Evolutionary conservation across 2,113 vertebrate genomes (phyloP).

Genomic region (Mesoclemmys tuberculata): DNA sequence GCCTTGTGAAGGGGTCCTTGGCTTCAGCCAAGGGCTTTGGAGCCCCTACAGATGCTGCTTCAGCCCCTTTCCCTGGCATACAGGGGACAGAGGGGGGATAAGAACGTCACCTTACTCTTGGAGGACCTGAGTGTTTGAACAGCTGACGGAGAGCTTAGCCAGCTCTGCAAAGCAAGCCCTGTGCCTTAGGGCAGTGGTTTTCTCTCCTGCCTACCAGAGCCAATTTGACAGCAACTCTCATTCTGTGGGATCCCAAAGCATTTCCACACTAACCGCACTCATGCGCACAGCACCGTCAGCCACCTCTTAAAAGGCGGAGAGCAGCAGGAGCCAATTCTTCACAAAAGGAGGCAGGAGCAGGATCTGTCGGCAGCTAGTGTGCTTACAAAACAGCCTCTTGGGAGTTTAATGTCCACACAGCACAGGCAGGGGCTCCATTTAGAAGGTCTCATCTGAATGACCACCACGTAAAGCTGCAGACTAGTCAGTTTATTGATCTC

Average conservation of each 20-base stretch:
- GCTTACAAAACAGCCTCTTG: background rate
- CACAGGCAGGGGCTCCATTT: background rate
- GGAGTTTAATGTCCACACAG: background rate
- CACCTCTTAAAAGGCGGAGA: background rate
- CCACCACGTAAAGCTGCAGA: background rate
- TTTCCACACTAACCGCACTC: background rate
- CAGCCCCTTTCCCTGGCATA: no score
- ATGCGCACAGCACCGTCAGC: accelerated
- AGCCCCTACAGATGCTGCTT: no score
- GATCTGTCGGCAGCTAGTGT: background rate
- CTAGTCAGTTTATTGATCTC: background rate
- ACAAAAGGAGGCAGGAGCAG: background rate
- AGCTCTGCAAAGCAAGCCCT: no score
- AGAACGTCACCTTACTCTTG: background rate
- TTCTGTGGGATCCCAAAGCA: background rate
- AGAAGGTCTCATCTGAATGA: background rate
- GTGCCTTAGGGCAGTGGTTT: accelerated
- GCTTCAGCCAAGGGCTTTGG: background rate
- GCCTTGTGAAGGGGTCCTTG: background rate
- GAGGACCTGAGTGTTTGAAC: no score
- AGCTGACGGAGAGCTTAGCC: no score
- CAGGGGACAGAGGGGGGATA: background rate
- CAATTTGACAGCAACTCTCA: background rate
- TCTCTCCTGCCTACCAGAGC: background rate
- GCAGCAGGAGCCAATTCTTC: background rate